Base-by-base conservation (phyloP, 2,113 vertebrate genomes). In the Caloenas nicobarica region DNA sequence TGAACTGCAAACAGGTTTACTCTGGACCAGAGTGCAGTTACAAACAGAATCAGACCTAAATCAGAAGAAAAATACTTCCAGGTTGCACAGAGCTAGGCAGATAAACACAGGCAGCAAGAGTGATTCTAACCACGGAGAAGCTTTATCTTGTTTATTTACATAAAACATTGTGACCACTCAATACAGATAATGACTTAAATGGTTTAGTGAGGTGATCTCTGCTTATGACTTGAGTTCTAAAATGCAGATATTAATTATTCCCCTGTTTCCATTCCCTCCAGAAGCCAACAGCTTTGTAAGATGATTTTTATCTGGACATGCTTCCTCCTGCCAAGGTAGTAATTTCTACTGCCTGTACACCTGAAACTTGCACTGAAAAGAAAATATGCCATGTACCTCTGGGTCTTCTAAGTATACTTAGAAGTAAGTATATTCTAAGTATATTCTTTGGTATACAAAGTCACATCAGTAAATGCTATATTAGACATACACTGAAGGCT, bases 281-380 rank as follows among this genome's bases (percentile, higher is more conserved):
- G 36, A 88, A 93, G 25, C 6, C 42, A 92, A 19, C 3, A 69
- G 10, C 28, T 56, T 66, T 44, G 0, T 14, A 81, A 22, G 7
- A n/a, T 6, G 0, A 36, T 11, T 46, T 34, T 5, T 50, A 33
- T 4, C 13, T 44, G 13, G 19, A 83, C 0, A 0, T 22, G 53
- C 5, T 31, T 70, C 46, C 26, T 80, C 42, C 48, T 34, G 16
- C 68, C 14, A 60, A 13, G 14, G 44, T 25, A 82, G 2, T 12
- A 48, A 33, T 26, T 53, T 54, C 10, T 50, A 76, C 26, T 74
- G 50, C 44, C 54, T 56, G 25, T 54, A 88, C 22, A 78, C 21
- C 38, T 13, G 5, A 46, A 70, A 46, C 3, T 3, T 48, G 23
- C 15, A 65, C 65, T 40, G 16, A 23, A 40, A 70, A 58, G 14